Base-by-base conservation (phyloP, 2,888 invertebrate species). In the Pocota personata region DNA sequence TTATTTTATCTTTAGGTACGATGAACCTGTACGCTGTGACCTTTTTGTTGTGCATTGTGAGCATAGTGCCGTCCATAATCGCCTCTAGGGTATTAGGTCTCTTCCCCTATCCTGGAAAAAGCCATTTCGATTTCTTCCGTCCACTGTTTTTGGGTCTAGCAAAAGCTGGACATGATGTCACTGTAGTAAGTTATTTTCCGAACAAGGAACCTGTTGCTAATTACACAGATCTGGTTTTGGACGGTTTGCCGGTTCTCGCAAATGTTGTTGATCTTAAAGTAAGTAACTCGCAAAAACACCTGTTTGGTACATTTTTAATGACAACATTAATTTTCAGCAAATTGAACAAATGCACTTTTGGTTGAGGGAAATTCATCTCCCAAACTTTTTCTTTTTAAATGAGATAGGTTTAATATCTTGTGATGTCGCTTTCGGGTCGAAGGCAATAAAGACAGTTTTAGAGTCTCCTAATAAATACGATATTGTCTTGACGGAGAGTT, bases 401-500 rank as follows among this genome's bases (percentile, higher is more conserved):
- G 83, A 88, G 12, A 89, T 90, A 89, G 90, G 90, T 0, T 2
- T 89, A 8, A 78, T 87, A 21, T 87, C 89, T n/a, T 91, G 91
- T 72, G 75, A 89, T 24, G 88, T 87, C 27, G 89, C 89, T 0
- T 40, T 91, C 16, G 87, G 90, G n/a, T 91, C 92, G 0, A 87
- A 90, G 0, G 88, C 89, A 4, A 88, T 91, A 12, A 67, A 79
- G 4, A 69, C 88, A 10, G 73, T 90, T 0, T 57, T 90, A 5
- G 62, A 64, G 3, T 87, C 88, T 0, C 91, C 93, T 80, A 90
- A 92, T 1, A 94, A 94, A 52, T 96, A 94, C 87, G 96, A 96
- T 90, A 90, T 96, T 0, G 92, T 95, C 3, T 90, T 96, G 0
- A 92, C 94, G 24, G 96, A 96, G 90, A 94, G 94, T 57, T 96